Evolutionary conservation across 1,140 invertebrate species (phyloP).

Genomic region (Frieseomelitta varia): DNA sequence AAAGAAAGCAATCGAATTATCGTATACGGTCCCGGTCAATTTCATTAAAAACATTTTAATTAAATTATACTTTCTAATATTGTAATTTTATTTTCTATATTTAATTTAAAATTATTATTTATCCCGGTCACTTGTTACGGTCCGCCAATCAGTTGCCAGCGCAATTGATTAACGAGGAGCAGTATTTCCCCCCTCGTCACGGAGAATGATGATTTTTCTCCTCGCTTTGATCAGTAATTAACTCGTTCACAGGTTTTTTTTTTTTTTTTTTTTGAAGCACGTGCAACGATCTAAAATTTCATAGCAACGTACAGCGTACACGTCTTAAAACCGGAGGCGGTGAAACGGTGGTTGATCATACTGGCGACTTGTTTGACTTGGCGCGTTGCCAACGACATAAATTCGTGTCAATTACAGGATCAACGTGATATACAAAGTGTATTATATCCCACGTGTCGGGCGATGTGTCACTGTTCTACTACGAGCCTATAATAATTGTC

Average conservation of each 20-base stretch:
- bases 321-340: not conserved
- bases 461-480: conserved; percentile 4
- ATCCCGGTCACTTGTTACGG: no score
- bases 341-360: not conserved
- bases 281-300: not conserved
- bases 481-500: not conserved
- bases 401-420: conserved; percentile 54
- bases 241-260: not conserved
- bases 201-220: not conserved
- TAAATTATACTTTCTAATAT: no score
- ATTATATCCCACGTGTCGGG: conserved; percentile 6
- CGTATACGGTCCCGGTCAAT: no score
- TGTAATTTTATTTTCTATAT: no score
- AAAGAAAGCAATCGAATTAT: no score
- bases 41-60: no score
- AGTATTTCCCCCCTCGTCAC: no score
- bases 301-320: no score
- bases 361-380: conserved; percentile 36
- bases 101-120: no score
- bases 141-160: no score
- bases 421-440: conserved; percentile 24
- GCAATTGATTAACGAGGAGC: no score
- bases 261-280: no score
- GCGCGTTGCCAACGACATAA: conserved; percentile 38
- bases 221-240: not conserved